Evolutionary conservation across 2,888 invertebrate genomes (phyloP).

Genomic region (Hylaea fasciaria): DNA sequence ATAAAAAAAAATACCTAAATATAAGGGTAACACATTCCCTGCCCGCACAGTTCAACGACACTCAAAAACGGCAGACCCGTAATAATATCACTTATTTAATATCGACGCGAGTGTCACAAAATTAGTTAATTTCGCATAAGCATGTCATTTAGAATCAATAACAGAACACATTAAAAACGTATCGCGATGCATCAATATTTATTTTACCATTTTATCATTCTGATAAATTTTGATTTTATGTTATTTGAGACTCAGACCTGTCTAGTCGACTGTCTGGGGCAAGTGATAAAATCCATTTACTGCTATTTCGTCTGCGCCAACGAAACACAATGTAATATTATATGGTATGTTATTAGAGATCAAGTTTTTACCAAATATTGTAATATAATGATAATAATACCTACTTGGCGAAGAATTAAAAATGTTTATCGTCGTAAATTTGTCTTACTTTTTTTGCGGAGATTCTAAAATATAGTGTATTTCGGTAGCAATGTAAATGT

Average conservation of each 20-base stretch:
- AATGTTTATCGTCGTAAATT: constrained; percentile 13
- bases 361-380: constrained; percentile 10
- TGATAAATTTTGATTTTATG: neutral
- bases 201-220: constrained; percentile 13
- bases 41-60: constrained; percentile 24
- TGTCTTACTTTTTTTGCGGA: constrained; percentile 5
- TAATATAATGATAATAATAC: neutral
- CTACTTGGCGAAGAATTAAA: constrained; percentile 1
- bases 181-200: constrained; percentile 28
- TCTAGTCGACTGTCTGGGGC: constrained; percentile 20
- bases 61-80: neutral
- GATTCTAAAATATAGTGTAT: constrained; percentile 9
- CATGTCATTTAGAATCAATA: constrained; percentile 44
- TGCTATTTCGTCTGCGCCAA: constrained; percentile 26
- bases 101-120: constrained; percentile 36
- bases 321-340: constrained; percentile 15
- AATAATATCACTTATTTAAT: constrained; percentile 35
- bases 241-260: constrained; percentile 5
- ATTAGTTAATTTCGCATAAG: constrained; percentile 43
- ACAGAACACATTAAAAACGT: constrained; percentile 36
- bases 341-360: constrained; percentile 22
- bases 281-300: constrained; percentile 18
- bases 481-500: constrained; percentile 22
- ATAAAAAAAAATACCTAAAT: too few relatives aligned
- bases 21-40: constrained; percentile 8